Conservation (phyloP, 2,888 invertebrate genomes). For the Oscheius sp. region DNA sequence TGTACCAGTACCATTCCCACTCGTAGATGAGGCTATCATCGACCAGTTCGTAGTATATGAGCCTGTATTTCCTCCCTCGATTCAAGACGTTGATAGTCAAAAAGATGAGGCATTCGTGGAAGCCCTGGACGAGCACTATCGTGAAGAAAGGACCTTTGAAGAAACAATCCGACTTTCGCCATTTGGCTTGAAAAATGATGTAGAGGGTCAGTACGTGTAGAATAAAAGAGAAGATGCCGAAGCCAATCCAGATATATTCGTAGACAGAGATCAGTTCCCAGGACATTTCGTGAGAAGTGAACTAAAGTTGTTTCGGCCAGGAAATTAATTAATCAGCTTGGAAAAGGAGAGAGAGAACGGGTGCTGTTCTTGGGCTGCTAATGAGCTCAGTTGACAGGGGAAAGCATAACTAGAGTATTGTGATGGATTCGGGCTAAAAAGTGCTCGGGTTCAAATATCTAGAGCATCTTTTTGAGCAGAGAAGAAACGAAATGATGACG, state of each 20-base stretch:
- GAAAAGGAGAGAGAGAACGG: no score
- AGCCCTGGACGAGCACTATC: conserved; percentile 4
- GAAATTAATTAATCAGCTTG: no score
- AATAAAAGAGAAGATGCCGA: conserved; percentile 7
- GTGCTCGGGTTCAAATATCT: no score
- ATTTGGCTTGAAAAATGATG: neutral
- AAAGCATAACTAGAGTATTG: no score
- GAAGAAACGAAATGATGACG: no score
- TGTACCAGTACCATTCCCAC: conserved; percentile 19
- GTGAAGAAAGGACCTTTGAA: conserved; percentile 22
- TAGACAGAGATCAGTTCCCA: conserved; percentile 12
- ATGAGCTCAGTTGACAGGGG: no score
- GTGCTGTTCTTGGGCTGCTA: no score
- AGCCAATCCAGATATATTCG: conserved; percentile 18
- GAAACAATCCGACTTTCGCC: neutral
- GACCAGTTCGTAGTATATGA: conserved; percentile 5
- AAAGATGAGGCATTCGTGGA: conserved; percentile 1
- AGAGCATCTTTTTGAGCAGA: no score
- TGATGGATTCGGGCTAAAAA: no score
- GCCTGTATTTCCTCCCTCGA: conserved; percentile 1
- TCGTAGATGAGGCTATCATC: conserved; percentile 1
- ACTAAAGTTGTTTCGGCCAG: no score
- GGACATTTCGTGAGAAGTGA: neutral
- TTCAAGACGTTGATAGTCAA: conserved; percentile 2
- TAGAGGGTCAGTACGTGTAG: neutral